phyloP scores from a whole-genome alignment of 92 coral and sea anemone genomes.

The Umimayanthus kanabou region DNA sequence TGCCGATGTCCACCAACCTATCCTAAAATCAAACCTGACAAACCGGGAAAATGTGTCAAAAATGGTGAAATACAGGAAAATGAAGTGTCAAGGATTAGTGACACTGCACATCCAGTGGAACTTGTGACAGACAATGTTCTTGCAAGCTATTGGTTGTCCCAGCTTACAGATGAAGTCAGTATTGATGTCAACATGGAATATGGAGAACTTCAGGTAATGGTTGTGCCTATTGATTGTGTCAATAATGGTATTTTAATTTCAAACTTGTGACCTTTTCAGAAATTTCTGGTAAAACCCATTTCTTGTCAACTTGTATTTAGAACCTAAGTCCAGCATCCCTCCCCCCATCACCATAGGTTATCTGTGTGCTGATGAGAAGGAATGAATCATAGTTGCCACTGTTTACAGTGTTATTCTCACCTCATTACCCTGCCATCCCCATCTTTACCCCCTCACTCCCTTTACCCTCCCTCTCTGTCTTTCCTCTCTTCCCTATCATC shows the following conservation, averaged over 20 bases:
- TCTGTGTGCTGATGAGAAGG: too few species aligned
- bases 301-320: too few species aligned
- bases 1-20: conserved; percentile 34
- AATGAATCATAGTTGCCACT: too few species aligned
- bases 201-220: conserved; percentile 41
- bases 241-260: too few species aligned
- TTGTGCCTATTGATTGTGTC: neutral
- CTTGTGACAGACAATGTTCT: conserved; percentile 37
- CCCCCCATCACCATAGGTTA: too few species aligned
- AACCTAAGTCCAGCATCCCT: too few species aligned
- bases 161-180: conserved; percentile 12
- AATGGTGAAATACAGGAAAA: conserved; percentile 35
- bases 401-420: too few species aligned
- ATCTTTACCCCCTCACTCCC: too few species aligned
- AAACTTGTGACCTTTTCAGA: neutral
- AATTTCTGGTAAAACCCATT: too few species aligned
- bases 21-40: conserved; percentile 31
- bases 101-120: conserved; percentile 31
- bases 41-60: conserved; percentile 27
- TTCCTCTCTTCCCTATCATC: too few species aligned
- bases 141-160: conserved; percentile 33
- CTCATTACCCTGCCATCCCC: too few species aligned
- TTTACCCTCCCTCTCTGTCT: too few species aligned
- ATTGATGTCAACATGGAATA: conserved; percentile 29
- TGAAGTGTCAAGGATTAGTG: conserved; percentile 14